Evolutionary conservation across 2,888 invertebrate species (phyloP).

Genomic region (Erebia aethiops): DNA sequence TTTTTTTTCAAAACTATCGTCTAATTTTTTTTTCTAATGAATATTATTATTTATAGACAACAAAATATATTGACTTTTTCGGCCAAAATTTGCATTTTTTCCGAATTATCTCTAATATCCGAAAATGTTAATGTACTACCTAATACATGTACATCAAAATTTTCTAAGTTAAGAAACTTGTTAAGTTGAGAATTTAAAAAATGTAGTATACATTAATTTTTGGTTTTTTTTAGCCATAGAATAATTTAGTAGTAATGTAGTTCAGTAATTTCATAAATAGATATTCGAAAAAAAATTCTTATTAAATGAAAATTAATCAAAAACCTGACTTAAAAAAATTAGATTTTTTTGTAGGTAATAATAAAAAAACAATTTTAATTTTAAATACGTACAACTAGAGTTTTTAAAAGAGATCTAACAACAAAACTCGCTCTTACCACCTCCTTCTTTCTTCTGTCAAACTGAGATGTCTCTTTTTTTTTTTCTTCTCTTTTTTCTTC

Average conservation of each 20-base stretch:
- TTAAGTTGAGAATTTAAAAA: not conserved
- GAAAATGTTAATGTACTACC: not conserved
- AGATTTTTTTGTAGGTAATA: not conserved
- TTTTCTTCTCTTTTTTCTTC: not conserved
- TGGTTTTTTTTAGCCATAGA: not conserved
- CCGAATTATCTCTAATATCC: not conserved
- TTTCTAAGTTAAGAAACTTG: too few species aligned
- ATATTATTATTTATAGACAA: not conserved
- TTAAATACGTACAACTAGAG: not conserved
- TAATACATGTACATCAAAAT: not conserved
- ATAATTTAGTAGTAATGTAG: not conserved
- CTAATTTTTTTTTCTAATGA: not conserved
- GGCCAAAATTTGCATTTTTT: not conserved
- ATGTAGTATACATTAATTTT: not conserved
- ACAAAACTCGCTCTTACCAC: not conserved
- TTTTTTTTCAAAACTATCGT: slow-evolving; percentile 2
- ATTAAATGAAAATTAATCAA: not conserved
- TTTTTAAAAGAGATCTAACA: not conserved
- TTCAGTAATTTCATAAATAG: too few species aligned
- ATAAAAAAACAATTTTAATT: not conserved
- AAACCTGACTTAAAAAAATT: not conserved
- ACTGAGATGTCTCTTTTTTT: not conserved
- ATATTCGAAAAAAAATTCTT: not conserved
- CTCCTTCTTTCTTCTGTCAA: not conserved
- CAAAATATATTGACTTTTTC: not conserved